A percentile compares a stretch with the other conserved stretches of the same genome.
Evolutionary conservation across 35 echinoderm and acorn worm genomes (phyloP).

Genomic region (Lytechinus pictus): DNA sequence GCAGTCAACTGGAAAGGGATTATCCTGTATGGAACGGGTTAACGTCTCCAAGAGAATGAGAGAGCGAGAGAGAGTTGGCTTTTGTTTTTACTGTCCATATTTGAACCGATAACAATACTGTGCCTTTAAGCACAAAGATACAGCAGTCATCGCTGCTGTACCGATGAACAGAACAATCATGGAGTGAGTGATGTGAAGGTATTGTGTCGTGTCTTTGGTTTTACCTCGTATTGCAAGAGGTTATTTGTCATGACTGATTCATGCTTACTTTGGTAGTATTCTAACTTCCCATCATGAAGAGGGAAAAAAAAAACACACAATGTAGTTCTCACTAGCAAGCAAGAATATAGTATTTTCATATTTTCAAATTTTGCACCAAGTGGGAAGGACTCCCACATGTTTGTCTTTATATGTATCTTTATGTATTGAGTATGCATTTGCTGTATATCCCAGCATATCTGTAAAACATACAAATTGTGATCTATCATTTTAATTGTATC

Average conservation of each 20-base stretch:
- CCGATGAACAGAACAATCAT: background rate
- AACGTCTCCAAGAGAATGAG: background rate
- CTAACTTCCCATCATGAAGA: background rate
- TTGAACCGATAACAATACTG: background rate
- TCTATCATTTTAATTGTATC: background rate
- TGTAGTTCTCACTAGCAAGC: background rate
- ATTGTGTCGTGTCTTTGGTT: background rate
- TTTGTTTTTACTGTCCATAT: background rate
- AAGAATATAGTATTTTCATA: constrained; percentile 21
- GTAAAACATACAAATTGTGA: background rate
- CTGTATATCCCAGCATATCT: background rate
- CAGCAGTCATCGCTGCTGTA: background rate
- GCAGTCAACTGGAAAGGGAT: no score
- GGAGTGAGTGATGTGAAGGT: background rate
- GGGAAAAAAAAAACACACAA: background rate
- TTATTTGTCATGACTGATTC: background rate
- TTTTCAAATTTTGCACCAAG: constrained; percentile 12
- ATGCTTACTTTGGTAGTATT: background rate
- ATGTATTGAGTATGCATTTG: background rate
- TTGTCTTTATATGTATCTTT: background rate
- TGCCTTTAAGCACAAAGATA: background rate
- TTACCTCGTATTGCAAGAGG: background rate
- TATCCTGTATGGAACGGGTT: background rate
- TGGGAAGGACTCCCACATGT: background rate
- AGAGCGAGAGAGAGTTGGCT: background rate